Evolutionary conservation across 2,113 vertebrate species (phyloP), one percentile per base, ranked within the genome.

Genomic region (Cephalopterus ornatus): DNA sequence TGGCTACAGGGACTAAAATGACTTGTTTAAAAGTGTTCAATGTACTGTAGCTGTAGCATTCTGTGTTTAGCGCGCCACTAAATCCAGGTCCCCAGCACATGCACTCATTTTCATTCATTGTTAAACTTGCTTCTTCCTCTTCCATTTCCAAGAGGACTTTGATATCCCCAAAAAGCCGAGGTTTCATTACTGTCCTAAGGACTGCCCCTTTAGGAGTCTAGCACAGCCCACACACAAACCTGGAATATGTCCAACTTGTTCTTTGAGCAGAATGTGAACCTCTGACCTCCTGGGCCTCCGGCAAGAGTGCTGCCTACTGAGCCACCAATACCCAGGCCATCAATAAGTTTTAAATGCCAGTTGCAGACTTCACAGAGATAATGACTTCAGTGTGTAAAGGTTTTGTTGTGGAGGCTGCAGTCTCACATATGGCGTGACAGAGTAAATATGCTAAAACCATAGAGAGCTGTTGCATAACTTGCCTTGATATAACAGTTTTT

Each of bases 281-380:
- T 83, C 46, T 97, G 96, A 97, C 96, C 89, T 88, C 58, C 59
- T 30, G 89, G 72, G 92, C 95, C 88, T 95, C 81, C 74, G 78
- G 92, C 92, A 94, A 96, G 85, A 96, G 88, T 74, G 91, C 91
- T 97, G 95, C 93, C 96, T 97, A 90, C 85, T 94, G 95, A 96
- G 85, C 75, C 89, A 96, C 93, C 90, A 97, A 95, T 66, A 89
- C 83, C 95, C 92, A 93, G 89, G 61, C 93, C 93, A 88, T 96
- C 94, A 92, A 92, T 95, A 92, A 96, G 95, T 95, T 89, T 96
- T 95, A 96, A 94, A 96, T 97, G 83, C 77, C 96, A 94, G 56
- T 95, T 94, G 91, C 93, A 90, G 94, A 88, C 93, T 95, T 95
- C 77, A 77, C 95, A 91, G 56, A 85, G 92, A 73, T 97, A 93